Percentiles rank a stretch among this genome's conserved stretches.
Conservation (phyloP, 2,113 vertebrate genomes). For the Struthio camelus region DNA sequence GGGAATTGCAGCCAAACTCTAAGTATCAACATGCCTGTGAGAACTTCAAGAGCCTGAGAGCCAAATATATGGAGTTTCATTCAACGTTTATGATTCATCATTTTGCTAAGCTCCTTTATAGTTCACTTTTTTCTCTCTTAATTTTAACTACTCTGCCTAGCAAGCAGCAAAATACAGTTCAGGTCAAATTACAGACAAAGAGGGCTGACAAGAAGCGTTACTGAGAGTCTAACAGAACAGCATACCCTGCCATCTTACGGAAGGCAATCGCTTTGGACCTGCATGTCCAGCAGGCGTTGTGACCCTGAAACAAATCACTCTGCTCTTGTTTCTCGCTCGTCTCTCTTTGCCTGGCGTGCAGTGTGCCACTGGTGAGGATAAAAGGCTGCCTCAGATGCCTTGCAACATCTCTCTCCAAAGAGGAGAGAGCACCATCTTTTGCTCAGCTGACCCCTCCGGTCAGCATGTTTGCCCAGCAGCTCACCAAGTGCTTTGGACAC, state of each 20-base stretch:
- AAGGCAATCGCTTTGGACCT: rapidly evolving
- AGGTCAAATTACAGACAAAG: background rate
- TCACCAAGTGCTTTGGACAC: background rate
- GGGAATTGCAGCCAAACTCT: background rate
- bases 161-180: background rate
- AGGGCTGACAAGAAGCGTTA: background rate
- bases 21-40: background rate
- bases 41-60: background rate
- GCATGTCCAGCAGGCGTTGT: rapidly evolving
- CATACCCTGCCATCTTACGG: rapidly evolving
- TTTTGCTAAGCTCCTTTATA: background rate
- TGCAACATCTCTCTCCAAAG: background rate
- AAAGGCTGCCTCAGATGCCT: rapidly evolving
- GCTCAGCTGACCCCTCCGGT: rapidly evolving
- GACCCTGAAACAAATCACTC: background rate
- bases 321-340: background rate
- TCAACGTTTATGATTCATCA: background rate
- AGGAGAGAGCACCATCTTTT: rapidly evolving
- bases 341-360: rapidly evolving
- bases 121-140: background rate
- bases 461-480: too few relatives aligned
- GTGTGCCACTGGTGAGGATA: background rate
- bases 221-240: background rate
- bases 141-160: background rate
- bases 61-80: background rate